These are phyloP conservation scores for Battus philenor DNA, from an alignment of 1,140 invertebrate species.

Conservation along the genomic window DNA sequence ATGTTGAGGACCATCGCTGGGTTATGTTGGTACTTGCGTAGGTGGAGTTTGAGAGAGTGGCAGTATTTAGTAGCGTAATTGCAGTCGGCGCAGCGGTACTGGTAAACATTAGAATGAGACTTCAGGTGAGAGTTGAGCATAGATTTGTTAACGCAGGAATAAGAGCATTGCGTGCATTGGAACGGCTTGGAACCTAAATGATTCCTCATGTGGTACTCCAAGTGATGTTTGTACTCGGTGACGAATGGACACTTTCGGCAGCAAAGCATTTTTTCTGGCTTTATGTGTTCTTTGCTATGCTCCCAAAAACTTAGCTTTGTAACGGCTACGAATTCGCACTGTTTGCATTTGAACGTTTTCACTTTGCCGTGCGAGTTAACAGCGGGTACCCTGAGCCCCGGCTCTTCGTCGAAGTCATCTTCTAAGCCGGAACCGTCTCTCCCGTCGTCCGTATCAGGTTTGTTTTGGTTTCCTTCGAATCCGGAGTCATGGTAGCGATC, in stretches of 20 bases:
- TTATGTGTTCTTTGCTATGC: constrained; percentile 94
- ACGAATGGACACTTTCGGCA: constrained; percentile 97
- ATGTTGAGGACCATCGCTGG: constrained; percentile 91
- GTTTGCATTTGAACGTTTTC: constrained; percentile 94
- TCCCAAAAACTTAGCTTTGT: constrained; percentile 96
- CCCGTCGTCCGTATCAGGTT: constrained; percentile 55
- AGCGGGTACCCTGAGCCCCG: constrained; percentile 80
- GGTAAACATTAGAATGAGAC: constrained; percentile 97
- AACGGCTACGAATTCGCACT: constrained; percentile 89
- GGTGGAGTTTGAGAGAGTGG: constrained; percentile 96
- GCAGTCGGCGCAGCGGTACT: constrained; percentile 96
- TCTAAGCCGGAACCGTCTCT: constrained; percentile 71
- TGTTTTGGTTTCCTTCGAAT: constrained; percentile 48
- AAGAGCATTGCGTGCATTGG: constrained; percentile 94
- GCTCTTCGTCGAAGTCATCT: constrained; percentile 80
- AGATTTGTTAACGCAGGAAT: constrained; percentile 98
- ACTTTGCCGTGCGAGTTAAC: constrained; percentile 89
- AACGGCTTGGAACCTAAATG: constrained; percentile 98
- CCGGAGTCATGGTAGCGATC: constrained; percentile 59
- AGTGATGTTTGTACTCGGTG: constrained; percentile 98
- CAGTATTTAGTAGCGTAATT: constrained; percentile 99
- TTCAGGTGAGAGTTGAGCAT: constrained; percentile 99
- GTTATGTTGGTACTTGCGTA: constrained; percentile 93
- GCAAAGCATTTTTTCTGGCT: constrained; percentile 91
- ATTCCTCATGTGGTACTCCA: constrained; percentile 97